Evolutionary conservation across 2,888 invertebrate genomes (phyloP), one percentile per base, ranked within the genome.

Genomic region (Campoletis raptor): DNA sequence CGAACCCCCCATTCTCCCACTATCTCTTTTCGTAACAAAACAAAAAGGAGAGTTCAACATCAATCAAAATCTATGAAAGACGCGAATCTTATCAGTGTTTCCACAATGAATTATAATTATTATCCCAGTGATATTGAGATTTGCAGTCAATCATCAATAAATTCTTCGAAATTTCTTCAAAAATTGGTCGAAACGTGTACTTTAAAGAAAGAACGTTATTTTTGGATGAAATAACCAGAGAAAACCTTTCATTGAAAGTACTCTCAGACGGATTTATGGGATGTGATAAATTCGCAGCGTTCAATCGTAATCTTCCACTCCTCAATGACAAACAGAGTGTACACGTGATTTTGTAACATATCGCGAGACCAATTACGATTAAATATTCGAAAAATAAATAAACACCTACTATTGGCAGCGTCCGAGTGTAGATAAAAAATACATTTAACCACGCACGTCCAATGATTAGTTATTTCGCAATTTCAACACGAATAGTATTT

Each of bases 81-180:
- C 8, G 37, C 15, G 30, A 37, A 77, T 64, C 48, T 48, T 45
- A 77, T 66, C 64, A 36, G 48, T 67, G 67, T 52, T 78, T 52
- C 15, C 37, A 78, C 45, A 7, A 78, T 78, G 66, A 66, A 67
- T 66, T 10, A 36, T 15, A 64, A 66, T 66, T 36, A 30, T 77
- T 40, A 24, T 57, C 52, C 30, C 36, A 67, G 18, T 52, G 37
- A 24, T 37, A n/a, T 30, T 40, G 67, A 21, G 3, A n/a, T 48
- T 9, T 24, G 10, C 21, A n/a, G 66, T 21, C 48, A 52, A 67
- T 52, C 15, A 2, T 37, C 5, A 9, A 40, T 78, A 9, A 12
- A 37, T 52, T 21, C n/a, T n/a, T 21, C 36, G 21, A 37, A 40
- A 36, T 18, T 8, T 77, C 48, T 36, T 36, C 3, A 67, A 67